Conservation (phyloP, 2,797 vertebrate genomes). For the Poeciliopsis infans region DNA sequence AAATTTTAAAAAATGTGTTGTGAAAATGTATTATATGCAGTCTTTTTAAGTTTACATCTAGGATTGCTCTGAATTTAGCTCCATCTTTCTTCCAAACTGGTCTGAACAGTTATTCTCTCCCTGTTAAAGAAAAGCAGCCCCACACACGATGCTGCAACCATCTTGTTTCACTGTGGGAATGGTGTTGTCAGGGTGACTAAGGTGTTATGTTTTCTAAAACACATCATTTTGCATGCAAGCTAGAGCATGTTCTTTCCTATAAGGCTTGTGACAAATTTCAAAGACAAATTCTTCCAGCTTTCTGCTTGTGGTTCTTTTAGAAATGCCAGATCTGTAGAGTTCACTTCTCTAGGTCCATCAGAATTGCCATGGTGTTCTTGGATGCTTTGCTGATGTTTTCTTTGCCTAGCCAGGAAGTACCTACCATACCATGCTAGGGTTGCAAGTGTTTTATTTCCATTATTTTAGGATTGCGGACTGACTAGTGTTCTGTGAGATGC, state of each 20-base stretch:
- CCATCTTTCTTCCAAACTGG: background rate
- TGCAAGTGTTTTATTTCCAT: background rate
- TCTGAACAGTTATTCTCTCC: background rate
- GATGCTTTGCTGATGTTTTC: background rate
- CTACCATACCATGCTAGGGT: background rate
- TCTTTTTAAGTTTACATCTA: background rate
- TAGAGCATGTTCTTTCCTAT: background rate
- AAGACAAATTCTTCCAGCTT: background rate
- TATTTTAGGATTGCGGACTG: background rate
- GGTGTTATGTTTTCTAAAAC: background rate
- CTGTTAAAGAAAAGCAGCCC: background rate
- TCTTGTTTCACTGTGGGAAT: background rate
- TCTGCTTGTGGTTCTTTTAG: background rate
- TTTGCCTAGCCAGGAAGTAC: background rate
- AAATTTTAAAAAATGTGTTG: background rate
- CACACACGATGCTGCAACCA: background rate
- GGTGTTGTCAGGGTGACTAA: background rate
- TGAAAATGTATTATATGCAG: background rate
- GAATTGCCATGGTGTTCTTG: background rate
- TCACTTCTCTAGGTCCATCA: background rate
- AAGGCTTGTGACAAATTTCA: background rate
- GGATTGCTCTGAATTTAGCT: background rate
- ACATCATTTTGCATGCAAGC: background rate
- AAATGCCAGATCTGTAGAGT: background rate
- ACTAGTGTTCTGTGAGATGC: background rate